A percentile compares a stretch with the other conserved stretches of the same genome.
phyloP scores from a whole-genome alignment of 2,113 vertebrate genomes.

The Sorex fumeus region DNA sequence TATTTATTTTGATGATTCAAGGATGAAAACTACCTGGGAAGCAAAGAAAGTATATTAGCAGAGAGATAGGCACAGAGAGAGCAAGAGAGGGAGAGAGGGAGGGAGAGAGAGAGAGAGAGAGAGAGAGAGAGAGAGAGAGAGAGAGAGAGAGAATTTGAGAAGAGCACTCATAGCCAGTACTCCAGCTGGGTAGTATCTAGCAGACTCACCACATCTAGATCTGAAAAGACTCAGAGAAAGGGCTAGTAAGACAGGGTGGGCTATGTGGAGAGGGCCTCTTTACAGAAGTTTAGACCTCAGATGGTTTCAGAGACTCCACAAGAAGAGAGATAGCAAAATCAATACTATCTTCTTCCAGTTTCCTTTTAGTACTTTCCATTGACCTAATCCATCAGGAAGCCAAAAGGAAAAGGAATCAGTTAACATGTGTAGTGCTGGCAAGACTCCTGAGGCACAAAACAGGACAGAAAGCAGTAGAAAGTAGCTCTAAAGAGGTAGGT shows the following conservation, averaged over 20 bases:
- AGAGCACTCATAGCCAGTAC: background rate
- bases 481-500: background rate
- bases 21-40: background rate
- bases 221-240: background rate
- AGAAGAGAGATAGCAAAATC: background rate
- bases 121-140: background rate
- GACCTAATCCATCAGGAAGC: background rate
- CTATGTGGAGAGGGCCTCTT: background rate
- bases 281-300: background rate
- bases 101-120: background rate
- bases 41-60: background rate
- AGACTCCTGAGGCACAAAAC: background rate
- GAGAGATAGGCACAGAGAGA: too few relatives aligned
- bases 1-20: slow-evolving; percentile 2
- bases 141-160: background rate
- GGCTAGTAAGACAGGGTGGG: fast-evolving
- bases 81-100: background rate
- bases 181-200: too few relatives aligned
- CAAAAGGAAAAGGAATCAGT: background rate
- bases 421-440: background rate
- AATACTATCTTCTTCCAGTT: background rate
- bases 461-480: background rate
- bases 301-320: background rate
- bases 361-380: background rate
- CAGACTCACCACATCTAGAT: background rate